Evolutionary conservation across 2,888 invertebrate species (phyloP).

Genomic region (Strigamia crassipes): DNA sequence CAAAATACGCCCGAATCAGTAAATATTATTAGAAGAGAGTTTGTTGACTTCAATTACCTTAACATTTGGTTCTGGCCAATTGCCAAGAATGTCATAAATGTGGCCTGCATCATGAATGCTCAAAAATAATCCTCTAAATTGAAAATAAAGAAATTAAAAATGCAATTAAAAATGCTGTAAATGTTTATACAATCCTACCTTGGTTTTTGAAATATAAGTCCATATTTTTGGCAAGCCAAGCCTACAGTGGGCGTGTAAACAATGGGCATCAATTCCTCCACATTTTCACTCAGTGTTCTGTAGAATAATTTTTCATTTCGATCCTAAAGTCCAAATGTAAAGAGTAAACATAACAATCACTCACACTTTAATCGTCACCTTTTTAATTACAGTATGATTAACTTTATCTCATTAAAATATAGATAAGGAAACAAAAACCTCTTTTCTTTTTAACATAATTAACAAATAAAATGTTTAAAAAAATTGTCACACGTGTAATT

Average conservation of each 20-base stretch:
- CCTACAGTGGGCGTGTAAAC: slow-evolving; percentile 99
- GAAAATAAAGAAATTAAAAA: no score
- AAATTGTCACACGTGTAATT: neutral
- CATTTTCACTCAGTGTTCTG: slow-evolving; percentile 82
- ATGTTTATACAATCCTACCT: slow-evolving; percentile 61
- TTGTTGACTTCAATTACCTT: slow-evolving; percentile 58
- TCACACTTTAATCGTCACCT: no score
- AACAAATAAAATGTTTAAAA: no score
- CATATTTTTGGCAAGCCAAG: slow-evolving; percentile 95
- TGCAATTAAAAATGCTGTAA: slow-evolving; percentile 36
- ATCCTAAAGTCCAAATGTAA: slow-evolving; percentile 66
- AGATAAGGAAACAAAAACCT: no score
- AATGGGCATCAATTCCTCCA: slow-evolving; percentile 91
- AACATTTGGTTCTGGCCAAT: slow-evolving; percentile 74
- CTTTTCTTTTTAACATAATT: neutral
- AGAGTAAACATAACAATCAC: no score
- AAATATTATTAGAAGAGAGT: no score
- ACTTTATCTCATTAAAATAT: slow-evolving; percentile 47
- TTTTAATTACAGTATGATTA: no score
- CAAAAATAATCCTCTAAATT: slow-evolving; percentile 80
- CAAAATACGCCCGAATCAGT: no score
- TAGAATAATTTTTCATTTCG: slow-evolving; percentile 97
- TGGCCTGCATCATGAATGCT: slow-evolving; percentile 95
- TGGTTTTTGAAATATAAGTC: slow-evolving; percentile 86
- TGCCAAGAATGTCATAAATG: slow-evolving; percentile 88